Percentiles rank a stretch among this genome's conserved stretches.
phyloP scores from a whole-genome alignment of 2,113 vertebrate genomes.

The Guaruba guarouba region DNA sequence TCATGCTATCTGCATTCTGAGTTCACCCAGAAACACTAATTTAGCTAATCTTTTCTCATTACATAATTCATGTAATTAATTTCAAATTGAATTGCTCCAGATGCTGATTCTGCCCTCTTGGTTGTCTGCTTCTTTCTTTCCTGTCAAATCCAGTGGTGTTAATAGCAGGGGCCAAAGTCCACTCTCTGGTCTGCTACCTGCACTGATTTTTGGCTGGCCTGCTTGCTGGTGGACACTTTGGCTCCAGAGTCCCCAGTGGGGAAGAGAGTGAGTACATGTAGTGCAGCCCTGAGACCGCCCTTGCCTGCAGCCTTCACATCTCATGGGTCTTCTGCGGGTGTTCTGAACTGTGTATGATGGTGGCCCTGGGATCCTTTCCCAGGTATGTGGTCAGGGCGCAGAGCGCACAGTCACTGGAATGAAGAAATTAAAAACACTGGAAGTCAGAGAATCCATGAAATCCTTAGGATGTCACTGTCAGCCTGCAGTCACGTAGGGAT shows the following conservation, averaged over 20 bases:
- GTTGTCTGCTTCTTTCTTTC: background rate
- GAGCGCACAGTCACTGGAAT: accelerated
- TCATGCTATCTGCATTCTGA: background rate
- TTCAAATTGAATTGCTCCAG: background rate
- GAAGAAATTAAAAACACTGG: background rate
- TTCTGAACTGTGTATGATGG: accelerated
- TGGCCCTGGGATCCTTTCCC: background rate
- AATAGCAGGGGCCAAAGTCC: background rate
- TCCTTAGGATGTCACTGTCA: background rate
- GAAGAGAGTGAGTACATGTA: background rate
- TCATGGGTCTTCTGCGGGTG: accelerated
- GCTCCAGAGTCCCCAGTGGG: background rate
- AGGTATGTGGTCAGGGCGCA: background rate
- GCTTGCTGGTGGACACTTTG: background rate
- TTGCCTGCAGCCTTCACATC: background rate
- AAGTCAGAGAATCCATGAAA: background rate
- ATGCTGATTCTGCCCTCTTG: constrained; percentile 7
- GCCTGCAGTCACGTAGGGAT: accelerated
- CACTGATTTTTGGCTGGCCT: background rate
- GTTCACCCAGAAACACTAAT: background rate
- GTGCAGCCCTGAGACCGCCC: accelerated
- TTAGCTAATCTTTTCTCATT: constrained; percentile 31
- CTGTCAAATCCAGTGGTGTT: background rate
- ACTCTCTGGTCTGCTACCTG: background rate
- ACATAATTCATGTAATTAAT: constrained; percentile 31